These are phyloP conservation scores for Cheilosia urbana DNA, from an alignment of 2,888 invertebrate species.

Conservation along the genomic window DNA sequence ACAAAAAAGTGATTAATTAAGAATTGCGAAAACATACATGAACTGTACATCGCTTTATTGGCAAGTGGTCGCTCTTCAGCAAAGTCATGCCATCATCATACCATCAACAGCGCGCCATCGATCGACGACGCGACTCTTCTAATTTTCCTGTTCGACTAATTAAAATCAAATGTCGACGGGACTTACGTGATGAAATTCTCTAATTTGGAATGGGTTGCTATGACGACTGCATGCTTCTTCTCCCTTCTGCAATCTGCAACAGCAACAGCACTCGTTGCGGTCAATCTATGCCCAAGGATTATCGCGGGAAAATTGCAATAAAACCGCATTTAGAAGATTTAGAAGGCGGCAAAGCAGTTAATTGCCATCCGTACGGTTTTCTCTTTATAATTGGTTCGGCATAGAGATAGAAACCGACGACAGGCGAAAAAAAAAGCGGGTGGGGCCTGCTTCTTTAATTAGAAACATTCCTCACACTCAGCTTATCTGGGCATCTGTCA, in stretches of 20 bases:
- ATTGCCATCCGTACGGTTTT: slow-evolving; percentile 22
- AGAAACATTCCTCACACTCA: slow-evolving; percentile 36
- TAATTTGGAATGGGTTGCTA: slow-evolving; percentile 32
- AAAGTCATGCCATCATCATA: background rate
- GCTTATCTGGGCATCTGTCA: slow-evolving; percentile 68
- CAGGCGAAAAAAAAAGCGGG: slow-evolving; percentile 3
- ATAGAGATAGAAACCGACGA: background rate
- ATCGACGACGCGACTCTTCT: slow-evolving; percentile 3
- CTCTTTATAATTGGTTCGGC: slow-evolving; percentile 35
- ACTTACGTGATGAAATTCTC: slow-evolving; percentile 60
- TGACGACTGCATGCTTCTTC: background rate
- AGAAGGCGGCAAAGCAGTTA: slow-evolving; percentile 13
- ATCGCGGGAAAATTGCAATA: slow-evolving; percentile 11
- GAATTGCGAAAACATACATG: slow-evolving; percentile 5
- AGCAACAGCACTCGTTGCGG: background rate
- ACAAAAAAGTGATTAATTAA: slow-evolving; percentile 46
- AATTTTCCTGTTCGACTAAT: slow-evolving; percentile 61
- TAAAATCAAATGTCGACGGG: slow-evolving; percentile 66
- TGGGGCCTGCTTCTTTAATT: slow-evolving; percentile 25
- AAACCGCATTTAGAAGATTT: slow-evolving; percentile 25
- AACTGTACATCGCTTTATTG: slow-evolving; percentile 7
- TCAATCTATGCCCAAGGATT: slow-evolving; percentile 14
- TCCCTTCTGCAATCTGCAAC: background rate
- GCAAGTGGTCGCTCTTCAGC: background rate
- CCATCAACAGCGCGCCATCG: background rate